Percentiles rank a stretch among this genome's conserved stretches.
Evolutionary conservation across 2,113 vertebrate genomes (phyloP).

Genomic region (Montifringilla adamsi): DNA sequence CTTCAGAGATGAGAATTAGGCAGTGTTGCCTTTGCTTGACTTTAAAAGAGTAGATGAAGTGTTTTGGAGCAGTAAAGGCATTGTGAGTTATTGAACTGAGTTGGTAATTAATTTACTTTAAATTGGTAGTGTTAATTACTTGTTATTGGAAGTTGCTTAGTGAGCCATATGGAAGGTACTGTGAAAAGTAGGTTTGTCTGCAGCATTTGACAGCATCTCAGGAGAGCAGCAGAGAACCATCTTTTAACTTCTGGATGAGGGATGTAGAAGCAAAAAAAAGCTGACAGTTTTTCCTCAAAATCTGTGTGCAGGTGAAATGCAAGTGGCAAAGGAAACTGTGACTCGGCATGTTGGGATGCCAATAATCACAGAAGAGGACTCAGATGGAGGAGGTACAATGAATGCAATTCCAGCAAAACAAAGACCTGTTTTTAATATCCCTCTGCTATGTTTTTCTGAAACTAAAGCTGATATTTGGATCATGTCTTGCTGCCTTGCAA

Average conservation of each 20-base stretch:
- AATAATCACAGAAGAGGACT: conserved; percentile 61
- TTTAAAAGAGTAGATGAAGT: background rate
- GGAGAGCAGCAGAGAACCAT: background rate
- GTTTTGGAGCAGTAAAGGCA: background rate
- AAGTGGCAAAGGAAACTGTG: background rate
- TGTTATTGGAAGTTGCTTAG: background rate
- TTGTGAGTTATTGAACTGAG: background rate
- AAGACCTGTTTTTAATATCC: background rate
- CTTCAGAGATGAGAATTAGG: background rate
- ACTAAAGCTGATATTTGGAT: background rate
- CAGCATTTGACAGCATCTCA: background rate
- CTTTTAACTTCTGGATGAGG: background rate
- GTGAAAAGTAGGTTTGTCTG: background rate
- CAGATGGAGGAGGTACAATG: conserved; percentile 48
- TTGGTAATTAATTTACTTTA: background rate
- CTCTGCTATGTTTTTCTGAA: background rate
- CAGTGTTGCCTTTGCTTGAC: background rate
- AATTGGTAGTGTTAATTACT: background rate
- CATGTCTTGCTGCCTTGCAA: background rate
- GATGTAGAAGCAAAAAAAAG: background rate
- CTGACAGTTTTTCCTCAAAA: background rate
- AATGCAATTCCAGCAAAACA: background rate
- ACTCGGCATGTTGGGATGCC: conserved; percentile 65
- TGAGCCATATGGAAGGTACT: background rate
- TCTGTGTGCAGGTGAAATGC: conserved; percentile 38